Percentiles rank a stretch among this genome's conserved stretches.
Evolutionary conservation across 2,113 vertebrate genomes (phyloP).

Genomic region (Oryzias celebensis): DNA sequence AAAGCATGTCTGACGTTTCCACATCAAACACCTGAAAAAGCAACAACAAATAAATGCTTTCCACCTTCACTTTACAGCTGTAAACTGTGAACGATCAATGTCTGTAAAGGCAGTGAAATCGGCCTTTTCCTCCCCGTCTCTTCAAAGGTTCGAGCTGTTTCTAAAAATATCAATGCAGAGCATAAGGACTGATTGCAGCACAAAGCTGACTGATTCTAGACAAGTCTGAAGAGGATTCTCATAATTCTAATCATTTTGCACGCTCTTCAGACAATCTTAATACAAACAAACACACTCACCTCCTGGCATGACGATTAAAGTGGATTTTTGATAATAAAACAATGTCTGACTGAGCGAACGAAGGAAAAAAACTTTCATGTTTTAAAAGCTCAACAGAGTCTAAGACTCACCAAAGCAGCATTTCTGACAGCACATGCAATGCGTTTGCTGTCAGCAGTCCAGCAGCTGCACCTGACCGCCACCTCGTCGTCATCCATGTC

Average conservation of each 20-base stretch:
- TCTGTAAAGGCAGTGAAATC: neutral
- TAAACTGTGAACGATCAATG: neutral
- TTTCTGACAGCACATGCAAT: slow-evolving; percentile 87
- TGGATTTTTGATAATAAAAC: neutral
- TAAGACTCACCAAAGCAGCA: slow-evolving; percentile 84
- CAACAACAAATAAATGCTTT: neutral
- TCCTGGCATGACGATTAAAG: neutral
- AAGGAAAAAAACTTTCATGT: neutral
- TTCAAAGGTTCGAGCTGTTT: slow-evolving; percentile 6
- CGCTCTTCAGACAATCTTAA: slow-evolving; percentile 7
- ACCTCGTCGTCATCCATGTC: slow-evolving; percentile 79
- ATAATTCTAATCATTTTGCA: slow-evolving; percentile 42
- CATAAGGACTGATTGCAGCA: slow-evolving; percentile 31
- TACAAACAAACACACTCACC: slow-evolving; percentile 16
- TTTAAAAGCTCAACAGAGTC: neutral
- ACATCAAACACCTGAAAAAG: slow-evolving; percentile 84
- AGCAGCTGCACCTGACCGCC: slow-evolving; percentile 87
- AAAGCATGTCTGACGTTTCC: slow-evolving; percentile 73
- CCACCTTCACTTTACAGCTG: neutral
- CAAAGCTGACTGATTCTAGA: slow-evolving; percentile 19
- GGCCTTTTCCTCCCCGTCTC: neutral
- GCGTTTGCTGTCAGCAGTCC: slow-evolving; percentile 82
- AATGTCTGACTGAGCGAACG: neutral
- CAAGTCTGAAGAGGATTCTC: slow-evolving; percentile 1
- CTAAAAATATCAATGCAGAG: slow-evolving; percentile 11